Base-by-base conservation (phyloP, 1,140 invertebrate species). In the Eumeta japonica region DNA sequence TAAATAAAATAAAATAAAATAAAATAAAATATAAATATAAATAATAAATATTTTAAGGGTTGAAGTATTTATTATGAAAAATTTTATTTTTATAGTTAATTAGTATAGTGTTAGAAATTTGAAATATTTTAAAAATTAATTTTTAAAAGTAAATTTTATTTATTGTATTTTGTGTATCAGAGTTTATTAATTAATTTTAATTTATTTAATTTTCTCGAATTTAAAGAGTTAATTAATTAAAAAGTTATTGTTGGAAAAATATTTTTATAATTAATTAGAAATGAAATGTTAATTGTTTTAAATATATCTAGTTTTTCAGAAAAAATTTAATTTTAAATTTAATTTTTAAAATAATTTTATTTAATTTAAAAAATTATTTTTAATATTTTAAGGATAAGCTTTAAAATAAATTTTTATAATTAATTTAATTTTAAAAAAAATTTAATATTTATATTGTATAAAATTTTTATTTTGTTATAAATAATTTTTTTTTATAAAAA, bases 121-220 rank as follows among this genome's bases (percentile, higher is more conserved):
- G 49, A 63, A 62, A 60, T 68, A 62, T 59, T 39, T 49, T 56
- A 67, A 74, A 62, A 55, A 57, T 41, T n/a, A 44, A 51, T 40
- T 52, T 57, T 28, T 37, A 55, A 66, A 75, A 76, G 67, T 73
- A 77, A 68, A 59, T 65, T 75, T 75, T 29, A 70, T 62, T 76
- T 79, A 65, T 76, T 73, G 67, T 82, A 81, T 78, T 79, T 82
- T 81, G 77, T 79, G 80, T 82, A 81, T 82, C 67, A 82, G 78
- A 71, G 76, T 77, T 76, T 67, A 78, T 78, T 77, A 76, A 82
- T 56, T 65, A 65, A 55, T 60, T 73, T 75, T 75, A 32, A 55
- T 46, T 39, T 59, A 34, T 50, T 52, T 48, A 54, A 52, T 62
- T 39, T 46, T 59, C 46, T 58, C 58, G 16, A 48, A 37, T 50